Base-by-base conservation (phyloP, 2,888 invertebrate species). In the Lamellibrachia columna region DNA sequence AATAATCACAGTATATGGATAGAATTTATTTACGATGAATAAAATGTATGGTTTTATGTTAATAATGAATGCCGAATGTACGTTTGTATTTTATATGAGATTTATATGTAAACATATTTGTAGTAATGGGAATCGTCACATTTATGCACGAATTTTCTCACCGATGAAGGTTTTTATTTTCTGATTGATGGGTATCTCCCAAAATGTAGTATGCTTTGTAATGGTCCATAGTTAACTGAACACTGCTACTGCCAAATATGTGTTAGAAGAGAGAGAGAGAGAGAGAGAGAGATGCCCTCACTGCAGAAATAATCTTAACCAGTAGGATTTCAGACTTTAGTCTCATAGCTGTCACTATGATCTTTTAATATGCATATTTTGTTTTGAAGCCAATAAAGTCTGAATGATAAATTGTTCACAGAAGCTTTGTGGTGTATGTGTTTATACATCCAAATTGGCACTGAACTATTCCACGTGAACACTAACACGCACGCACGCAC, bases 41-140 rank as follows among this genome's bases (percentile, higher is more conserved):
- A 60, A 60, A 60, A 15, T 60, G 60, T 9, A 60, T 15, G 15
- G 75, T 75, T 75, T 7, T 75, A 15, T 75, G 75, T 75, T 75
- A 75, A 15, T 6, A 4, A 22, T 15, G 75, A 75, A 75, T 75
- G 75, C 75, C 4, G 75, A 75, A 75, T 75, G 75, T 75, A 75
- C 22, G 75, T 75, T 75, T 75, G 75, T 22, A 6, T 75, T 75
- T 75, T 75, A 75, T 75, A 75, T 75, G 75, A 75, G 75, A 75
- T 75, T 75, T 75, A 75, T 75, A 75, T 75, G 75, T 75, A 75
- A 75, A 75, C 75, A 75, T 75, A 75, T 75, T n/a, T 75, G 15
- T 75, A 75, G 75, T 15, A 75, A 22, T 75, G 75, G 75, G 75
- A 75, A 75, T 75, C 75, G 22, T 75, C 15, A 75, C 75, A 6